A percentile compares a stretch with the other conserved stretches of the same genome.
Evolutionary conservation across 2,113 vertebrate species (phyloP).

Genomic region (Xerus inauris): DNA sequence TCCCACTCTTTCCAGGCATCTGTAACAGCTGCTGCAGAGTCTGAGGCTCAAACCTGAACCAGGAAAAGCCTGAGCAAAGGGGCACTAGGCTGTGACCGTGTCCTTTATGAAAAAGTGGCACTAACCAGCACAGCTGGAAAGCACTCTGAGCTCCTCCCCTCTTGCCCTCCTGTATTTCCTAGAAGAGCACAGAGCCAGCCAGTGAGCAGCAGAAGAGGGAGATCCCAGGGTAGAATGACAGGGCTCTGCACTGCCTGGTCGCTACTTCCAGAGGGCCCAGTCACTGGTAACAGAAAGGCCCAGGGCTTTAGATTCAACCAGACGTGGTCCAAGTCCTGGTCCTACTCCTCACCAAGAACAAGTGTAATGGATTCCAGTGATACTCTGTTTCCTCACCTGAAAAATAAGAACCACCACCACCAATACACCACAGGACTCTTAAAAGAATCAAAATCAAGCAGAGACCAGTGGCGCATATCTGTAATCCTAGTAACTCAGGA

Average conservation of each 20-base stretch:
- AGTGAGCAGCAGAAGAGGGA: not conserved
- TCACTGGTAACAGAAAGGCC: not conserved
- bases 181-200: rapidly evolving
- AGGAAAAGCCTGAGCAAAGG: not conserved
- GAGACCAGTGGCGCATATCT: too few relatives aligned
- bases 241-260: not conserved
- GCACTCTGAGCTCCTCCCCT: too few relatives aligned
- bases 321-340: not conserved
- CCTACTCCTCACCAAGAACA: not conserved
- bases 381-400: not conserved
- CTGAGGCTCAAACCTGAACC: not conserved
- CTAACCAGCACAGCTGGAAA: not conserved
- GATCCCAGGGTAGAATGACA: not conserved
- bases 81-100: not conserved
- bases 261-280: not conserved
- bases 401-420: not conserved
- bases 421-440: not conserved
- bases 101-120: not conserved
- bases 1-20: not conserved
- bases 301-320: not conserved
- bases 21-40: not conserved
- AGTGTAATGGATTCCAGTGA: not conserved
- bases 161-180: too few relatives aligned
- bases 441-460: not conserved
- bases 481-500: too few relatives aligned